Evolutionary conservation across 2,888 invertebrate species (phyloP).

Genomic region (Oscheius sp.): DNA sequence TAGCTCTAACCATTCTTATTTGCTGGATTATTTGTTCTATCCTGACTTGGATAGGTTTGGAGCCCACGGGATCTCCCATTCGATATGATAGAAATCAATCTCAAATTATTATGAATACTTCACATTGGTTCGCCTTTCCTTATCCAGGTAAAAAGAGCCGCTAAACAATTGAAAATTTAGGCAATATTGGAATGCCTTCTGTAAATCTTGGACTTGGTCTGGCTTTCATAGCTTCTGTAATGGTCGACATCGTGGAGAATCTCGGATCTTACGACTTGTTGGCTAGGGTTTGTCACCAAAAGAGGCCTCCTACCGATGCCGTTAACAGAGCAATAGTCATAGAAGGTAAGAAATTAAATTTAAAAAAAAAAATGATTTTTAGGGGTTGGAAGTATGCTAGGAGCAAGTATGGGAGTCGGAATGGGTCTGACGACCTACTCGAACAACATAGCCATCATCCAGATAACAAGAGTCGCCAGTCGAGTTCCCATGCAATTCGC

Average conservation of each 20-base stretch:
- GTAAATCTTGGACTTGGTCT: slow-evolving; percentile 54
- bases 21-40: slow-evolving; percentile 5
- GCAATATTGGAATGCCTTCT: slow-evolving; percentile 55
- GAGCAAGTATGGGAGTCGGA: slow-evolving; percentile 55
- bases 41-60: neutral
- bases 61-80: neutral
- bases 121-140: neutral
- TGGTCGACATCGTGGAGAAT: slow-evolving; percentile 61
- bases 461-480: slow-evolving; percentile 58
- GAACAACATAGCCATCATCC: slow-evolving; percentile 61
- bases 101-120: neutral
- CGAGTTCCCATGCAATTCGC: slow-evolving; percentile 63
- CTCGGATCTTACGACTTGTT: slow-evolving; percentile 52
- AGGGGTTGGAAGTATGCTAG: slow-evolving; percentile 57
- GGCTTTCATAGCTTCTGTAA: slow-evolving; percentile 56
- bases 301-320: slow-evolving; percentile 52
- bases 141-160: slow-evolving; percentile 5
- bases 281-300: slow-evolving; percentile 59
- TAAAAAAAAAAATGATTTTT: slow-evolving; percentile 29
- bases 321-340: slow-evolving; percentile 62
- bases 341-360: slow-evolving; percentile 44
- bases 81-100: slow-evolving; percentile 11
- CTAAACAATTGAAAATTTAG: slow-evolving; percentile 27
- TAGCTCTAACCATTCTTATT: slow-evolving; percentile 29
- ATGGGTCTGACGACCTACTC: slow-evolving; percentile 64